Evolutionary conservation across 2,888 invertebrate species (phyloP), one percentile per base, ranked within the genome.

Genomic region (Dioctria rufipes): DNA sequence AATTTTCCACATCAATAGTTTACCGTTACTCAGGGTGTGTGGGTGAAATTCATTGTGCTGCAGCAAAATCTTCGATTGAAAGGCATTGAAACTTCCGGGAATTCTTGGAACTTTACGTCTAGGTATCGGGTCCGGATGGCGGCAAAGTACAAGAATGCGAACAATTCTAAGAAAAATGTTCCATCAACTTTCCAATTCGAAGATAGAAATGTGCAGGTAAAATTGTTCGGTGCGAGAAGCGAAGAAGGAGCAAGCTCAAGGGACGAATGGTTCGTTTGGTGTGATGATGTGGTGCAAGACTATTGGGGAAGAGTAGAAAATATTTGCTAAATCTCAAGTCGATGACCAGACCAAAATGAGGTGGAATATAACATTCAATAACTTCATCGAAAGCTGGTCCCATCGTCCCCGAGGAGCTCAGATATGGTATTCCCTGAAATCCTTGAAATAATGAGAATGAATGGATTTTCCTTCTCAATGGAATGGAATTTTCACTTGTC

Each of bases 401-500:
- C 67, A 67, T 46, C 39, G 51, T 71, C 51, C 51, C 4, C 49
- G 25, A 25, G 63, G 25, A 63, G 11, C n/a, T n/a, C 9, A 51
- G 71, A 51, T 37, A 51, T 39, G 54, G 71, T 39, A 71, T 71
- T 40, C 71, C 39, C 71, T 49, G 54, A 25, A 37, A 71, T 71
- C 51, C 71, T 13, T 37, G 37, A 51, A 51, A 54, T 71, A 71
- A 71, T 71, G 40, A 51, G 51, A 71, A 54, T n/a, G 54, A 46
- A 71, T 11, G 71, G 71, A 37, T 71, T 71, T 51, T 71, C 54
- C 4, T 71, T 54, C 46, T 54, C 71, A 71, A 71, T 71, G 51
- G 71, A 71, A 71, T 71, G 51, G 71, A 54, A 71, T 51, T 71
- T 71, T 71, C 51, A 71, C 39, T 66, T n/a, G 13, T 71, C 46